These are phyloP conservation scores for Heterohyrax brucei DNA, from an alignment of 2,797 vertebrate species.

Conservation along the genomic window DNA sequence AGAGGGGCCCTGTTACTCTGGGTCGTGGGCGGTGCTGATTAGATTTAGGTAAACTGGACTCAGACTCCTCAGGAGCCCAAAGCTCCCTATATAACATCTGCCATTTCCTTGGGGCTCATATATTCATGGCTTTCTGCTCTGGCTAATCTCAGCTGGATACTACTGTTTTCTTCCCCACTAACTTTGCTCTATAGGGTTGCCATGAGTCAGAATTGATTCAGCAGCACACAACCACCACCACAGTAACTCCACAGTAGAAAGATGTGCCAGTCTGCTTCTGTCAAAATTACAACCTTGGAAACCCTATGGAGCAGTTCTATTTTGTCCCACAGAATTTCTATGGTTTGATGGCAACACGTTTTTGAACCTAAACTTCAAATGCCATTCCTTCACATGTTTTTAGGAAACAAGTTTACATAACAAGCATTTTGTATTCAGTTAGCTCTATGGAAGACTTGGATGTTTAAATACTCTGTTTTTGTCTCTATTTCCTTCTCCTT, in stretches of 20 bases:
- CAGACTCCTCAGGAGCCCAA: neutral
- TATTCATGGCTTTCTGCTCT: neutral
- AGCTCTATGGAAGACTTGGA: neutral
- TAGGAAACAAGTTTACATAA: constrained; percentile 24
- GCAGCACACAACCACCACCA: no score
- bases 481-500: neutral
- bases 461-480: constrained; percentile 4
- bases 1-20: neutral
- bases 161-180: neutral
- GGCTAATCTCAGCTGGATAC: neutral
- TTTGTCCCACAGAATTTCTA: neutral
- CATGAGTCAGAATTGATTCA: no score
- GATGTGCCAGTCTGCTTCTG: neutral
- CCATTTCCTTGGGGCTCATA: neutral
- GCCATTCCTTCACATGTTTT: neutral
- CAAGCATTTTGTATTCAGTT: constrained; percentile 39
- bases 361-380: constrained; percentile 22
- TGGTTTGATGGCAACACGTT: neutral
- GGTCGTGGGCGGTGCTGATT: neutral
- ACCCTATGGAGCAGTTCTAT: neutral
- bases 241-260: neutral
- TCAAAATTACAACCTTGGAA: neutral
- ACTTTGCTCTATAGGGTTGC: no score
- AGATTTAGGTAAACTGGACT: constrained; percentile 13
- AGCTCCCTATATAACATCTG: neutral